Base-by-base conservation (phyloP, 2,797 vertebrate species). In the Pyrocephalus nanus region DNA sequence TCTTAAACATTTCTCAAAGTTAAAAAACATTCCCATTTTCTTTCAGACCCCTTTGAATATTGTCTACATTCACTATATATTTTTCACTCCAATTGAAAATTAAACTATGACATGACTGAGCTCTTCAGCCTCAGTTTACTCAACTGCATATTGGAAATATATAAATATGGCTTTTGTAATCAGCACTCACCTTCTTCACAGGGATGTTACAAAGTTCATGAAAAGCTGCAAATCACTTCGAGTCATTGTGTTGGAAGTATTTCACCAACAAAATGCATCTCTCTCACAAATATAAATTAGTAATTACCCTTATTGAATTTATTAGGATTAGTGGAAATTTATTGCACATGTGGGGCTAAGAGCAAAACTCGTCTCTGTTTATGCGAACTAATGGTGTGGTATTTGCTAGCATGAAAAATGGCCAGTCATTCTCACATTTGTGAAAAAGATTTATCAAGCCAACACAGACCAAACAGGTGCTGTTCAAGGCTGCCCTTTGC, bases 361-460 rank as follows among this genome's bases (percentile, higher is more conserved):
- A 64, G 71, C 60, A 74, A 91, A 95, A 93, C 74, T 73, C 2
- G 0, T 66, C 62, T 93, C 38, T 88, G 60, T 84, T 91, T 94
- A 94, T 61, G 53, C 64, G 88, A 96, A 92, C 51, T 60, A 82
- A 65, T 60, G 93, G 86, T 43, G 71, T 2, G 4, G 57, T 18
- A 70, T 86, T 90, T 73, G 79, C 73, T 36, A 40, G 87, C 1
- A 9, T 91, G 87, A 90, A 93, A 95, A 95, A 91, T 36, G 47
- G n/a, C 14, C 77, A 71, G 87, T 62, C 3, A 2, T 54, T 79
- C 88, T 84, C 57, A 90, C 93, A 90, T 93, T 95, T 88, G 76
- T 75, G 80, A 95, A 95, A 96, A 66, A 88, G 60, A 95, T 95
- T 92, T 90, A 53, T 91, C 73, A 91, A 89, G 55, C 54, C 85